Conservation (phyloP, 2,888 invertebrate species). For the Phorcus lineatus region DNA sequence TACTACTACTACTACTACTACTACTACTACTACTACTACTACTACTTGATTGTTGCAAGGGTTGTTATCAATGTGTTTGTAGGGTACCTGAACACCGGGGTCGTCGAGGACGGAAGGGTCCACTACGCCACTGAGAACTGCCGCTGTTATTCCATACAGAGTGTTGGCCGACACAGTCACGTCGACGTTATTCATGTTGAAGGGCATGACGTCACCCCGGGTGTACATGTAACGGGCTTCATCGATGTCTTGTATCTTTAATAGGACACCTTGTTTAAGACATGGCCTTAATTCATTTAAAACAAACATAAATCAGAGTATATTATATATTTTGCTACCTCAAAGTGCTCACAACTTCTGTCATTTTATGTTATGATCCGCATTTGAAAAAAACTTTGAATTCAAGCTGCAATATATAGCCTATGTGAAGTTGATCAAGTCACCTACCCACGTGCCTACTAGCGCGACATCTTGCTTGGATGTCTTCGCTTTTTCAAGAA, state of each 20-base stretch:
- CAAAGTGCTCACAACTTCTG: too few relatives aligned
- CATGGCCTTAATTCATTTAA: too few relatives aligned
- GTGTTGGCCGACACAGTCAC: slow-evolving; percentile 65
- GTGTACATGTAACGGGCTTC: slow-evolving; percentile 47
- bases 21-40: too few relatives aligned
- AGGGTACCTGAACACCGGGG: slow-evolving; percentile 50
- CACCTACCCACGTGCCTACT: slow-evolving; percentile 67
- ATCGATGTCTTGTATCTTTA: slow-evolving; percentile 59
- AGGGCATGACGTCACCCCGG: slow-evolving; percentile 60
- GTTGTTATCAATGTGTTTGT: background rate
- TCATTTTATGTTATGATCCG: too few relatives aligned
- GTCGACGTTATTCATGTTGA: slow-evolving; percentile 66
- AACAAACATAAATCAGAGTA: too few relatives aligned
- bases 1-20: too few relatives aligned
- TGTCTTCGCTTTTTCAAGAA: slow-evolving; percentile 53
- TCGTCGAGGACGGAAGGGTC: slow-evolving; percentile 53
- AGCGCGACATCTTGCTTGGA: slow-evolving; percentile 56
- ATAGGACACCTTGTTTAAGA: background rate
- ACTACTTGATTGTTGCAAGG: too few relatives aligned
- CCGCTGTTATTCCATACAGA: slow-evolving; percentile 62
- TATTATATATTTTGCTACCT: too few relatives aligned
- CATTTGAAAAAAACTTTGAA: too few relatives aligned
- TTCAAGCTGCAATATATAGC: too few relatives aligned
- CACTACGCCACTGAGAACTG: slow-evolving; percentile 56
- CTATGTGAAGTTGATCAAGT: too few relatives aligned